Evolutionary conservation across 2,888 invertebrate genomes (phyloP).

Genomic region (Drosophila differens): DNA sequence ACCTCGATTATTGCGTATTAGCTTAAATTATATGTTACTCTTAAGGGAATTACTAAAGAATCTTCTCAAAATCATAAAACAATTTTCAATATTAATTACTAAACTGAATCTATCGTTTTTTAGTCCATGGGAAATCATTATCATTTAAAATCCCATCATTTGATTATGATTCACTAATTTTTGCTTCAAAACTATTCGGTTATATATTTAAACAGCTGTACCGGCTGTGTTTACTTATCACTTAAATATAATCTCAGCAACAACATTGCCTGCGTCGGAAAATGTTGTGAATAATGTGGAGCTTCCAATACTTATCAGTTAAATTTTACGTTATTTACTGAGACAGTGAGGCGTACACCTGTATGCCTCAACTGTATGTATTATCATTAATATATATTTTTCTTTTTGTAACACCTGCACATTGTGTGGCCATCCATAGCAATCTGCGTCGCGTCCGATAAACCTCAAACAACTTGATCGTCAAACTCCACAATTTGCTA

Average conservation of each 20-base stretch:
- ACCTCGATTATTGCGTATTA: background rate
- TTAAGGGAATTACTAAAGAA: background rate
- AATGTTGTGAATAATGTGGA: constrained; percentile 19
- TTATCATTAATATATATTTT: constrained; percentile 28
- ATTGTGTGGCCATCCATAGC: constrained; percentile 46
- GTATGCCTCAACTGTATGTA: constrained; percentile 38
- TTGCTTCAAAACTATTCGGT: background rate
- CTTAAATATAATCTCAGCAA: constrained; percentile 38
- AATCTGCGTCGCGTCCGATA: constrained; percentile 53
- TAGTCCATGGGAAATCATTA: background rate
- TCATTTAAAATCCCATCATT: background rate
- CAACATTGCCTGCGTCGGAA: constrained; percentile 6
- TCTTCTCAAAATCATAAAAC: background rate
- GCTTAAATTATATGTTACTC: too few species aligned
- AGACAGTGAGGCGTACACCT: constrained; percentile 44
- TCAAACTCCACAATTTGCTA: constrained; percentile 43
- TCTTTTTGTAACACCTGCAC: constrained; percentile 63
- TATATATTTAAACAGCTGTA: constrained; percentile 34
- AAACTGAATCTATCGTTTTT: background rate
- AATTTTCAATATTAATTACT: background rate
- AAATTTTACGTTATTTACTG: constrained; percentile 63
- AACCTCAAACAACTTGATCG: constrained; percentile 55
- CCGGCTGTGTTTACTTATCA: constrained; percentile 32
- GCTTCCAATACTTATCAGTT: constrained; percentile 54
- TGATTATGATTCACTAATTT: background rate